phyloP scores from a whole-genome alignment of 1,140 invertebrate genomes.

The Hycleus phaleratus region DNA sequence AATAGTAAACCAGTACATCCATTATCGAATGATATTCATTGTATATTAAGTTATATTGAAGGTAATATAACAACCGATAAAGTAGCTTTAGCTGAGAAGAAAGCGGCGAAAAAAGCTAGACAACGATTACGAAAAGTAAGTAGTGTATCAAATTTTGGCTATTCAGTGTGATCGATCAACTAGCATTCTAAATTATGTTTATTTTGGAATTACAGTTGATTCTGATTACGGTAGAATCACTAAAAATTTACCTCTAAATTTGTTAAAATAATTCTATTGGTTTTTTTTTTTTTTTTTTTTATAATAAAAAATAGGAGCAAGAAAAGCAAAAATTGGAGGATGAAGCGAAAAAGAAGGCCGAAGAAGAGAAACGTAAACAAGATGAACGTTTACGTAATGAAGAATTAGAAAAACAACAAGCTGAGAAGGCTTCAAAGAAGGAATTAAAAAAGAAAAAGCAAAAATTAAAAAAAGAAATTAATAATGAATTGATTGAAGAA shows the following conservation, averaged over 20 bases:
- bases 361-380: slow-evolving; percentile 22
- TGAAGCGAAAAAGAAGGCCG: slow-evolving; percentile 23
- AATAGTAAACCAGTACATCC: neutral
- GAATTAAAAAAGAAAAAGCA: slow-evolving; percentile 18
- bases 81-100: slow-evolving; percentile 34
- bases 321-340: slow-evolving; percentile 26
- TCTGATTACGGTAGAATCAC: no score
- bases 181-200: no score
- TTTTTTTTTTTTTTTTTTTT: no score
- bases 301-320: slow-evolving; percentile 30
- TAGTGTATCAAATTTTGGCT: neutral
- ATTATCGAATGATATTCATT: slow-evolving; percentile 29
- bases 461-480: slow-evolving; percentile 13
- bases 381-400: slow-evolving; percentile 14
- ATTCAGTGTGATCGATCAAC: no score
- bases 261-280: neutral
- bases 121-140: slow-evolving; percentile 35
- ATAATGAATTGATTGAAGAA: slow-evolving; percentile 33
- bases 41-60: slow-evolving; percentile 38
- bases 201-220: no score
- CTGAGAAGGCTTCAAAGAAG: slow-evolving; percentile 7
- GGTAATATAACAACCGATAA: slow-evolving; percentile 32
- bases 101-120: slow-evolving; percentile 38
- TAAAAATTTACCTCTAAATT: no score
- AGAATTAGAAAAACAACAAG: slow-evolving; percentile 6